phyloP scores from a whole-genome alignment of 2,113 vertebrate species.

The Todiramphus saurophagus region DNA sequence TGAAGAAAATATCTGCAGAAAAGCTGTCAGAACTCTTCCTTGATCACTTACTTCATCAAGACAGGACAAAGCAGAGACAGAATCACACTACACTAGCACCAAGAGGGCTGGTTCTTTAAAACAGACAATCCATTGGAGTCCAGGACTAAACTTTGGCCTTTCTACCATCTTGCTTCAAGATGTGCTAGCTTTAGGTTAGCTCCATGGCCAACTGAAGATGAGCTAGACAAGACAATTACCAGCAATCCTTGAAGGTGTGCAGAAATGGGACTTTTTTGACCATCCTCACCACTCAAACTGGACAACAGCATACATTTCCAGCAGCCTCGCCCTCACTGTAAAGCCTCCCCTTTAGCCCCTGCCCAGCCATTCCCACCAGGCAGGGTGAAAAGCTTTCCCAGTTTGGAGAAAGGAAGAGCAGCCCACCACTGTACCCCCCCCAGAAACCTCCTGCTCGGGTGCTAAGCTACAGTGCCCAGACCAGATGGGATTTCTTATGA shows the following conservation, averaged over 20 bases:
- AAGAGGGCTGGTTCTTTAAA: not conserved
- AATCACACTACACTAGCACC: not conserved
- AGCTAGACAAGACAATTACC: not conserved
- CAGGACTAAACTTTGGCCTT: not conserved
- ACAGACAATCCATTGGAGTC: not conserved
- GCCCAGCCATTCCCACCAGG: not conserved
- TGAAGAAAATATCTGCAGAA: not conserved
- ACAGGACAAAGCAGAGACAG: not conserved
- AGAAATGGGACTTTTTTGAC: not conserved
- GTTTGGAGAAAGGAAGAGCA: not conserved
- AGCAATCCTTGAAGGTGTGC: not conserved
- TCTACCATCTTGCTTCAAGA: not conserved
- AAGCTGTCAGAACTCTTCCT: not conserved
- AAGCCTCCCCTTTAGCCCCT: not conserved
- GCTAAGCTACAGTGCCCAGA: not conserved
- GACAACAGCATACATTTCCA: not conserved
- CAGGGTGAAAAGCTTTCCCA: not conserved
- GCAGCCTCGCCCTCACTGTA: rapidly evolving
- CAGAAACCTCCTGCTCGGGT: not conserved
- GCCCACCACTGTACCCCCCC: no score
- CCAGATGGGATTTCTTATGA: not conserved
- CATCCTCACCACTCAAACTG: not conserved
- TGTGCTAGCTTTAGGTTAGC: not conserved
- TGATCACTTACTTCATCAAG: not conserved
- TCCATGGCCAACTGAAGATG: not conserved